Evolutionary conservation across 1,140 invertebrate genomes (phyloP).

Genomic region (Drosophila santomea): DNA sequence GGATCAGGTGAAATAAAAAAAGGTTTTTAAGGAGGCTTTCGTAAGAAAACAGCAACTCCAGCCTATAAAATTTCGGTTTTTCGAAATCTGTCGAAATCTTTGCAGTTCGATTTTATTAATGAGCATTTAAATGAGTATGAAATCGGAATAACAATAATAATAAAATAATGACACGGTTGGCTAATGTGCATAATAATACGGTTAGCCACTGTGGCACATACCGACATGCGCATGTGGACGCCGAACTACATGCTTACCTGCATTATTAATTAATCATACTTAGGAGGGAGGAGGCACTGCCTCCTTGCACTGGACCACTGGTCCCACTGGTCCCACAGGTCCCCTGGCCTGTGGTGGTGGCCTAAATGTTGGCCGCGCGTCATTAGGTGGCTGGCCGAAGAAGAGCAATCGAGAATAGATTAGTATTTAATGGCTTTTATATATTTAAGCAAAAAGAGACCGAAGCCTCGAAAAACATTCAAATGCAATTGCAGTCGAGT

Average conservation of each 20-base stretch:
- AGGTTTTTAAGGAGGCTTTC: no score
- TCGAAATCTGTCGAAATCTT: background rate
- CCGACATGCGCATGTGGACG: constrained; percentile 4
- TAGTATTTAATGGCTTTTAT: constrained; percentile 84
- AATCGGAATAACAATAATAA: constrained; percentile 46
- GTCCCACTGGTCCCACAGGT: no score
- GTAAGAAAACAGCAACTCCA: background rate
- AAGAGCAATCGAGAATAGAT: constrained; percentile 83
- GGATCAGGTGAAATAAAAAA: background rate
- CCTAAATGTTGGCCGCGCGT: constrained; percentile 59
- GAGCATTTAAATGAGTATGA: constrained; percentile 42
- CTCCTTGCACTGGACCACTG: constrained; percentile 38
- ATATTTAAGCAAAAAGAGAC: constrained; percentile 48
- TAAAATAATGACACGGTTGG: constrained; percentile 39
- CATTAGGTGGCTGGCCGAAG: constrained; percentile 59
- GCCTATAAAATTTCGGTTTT: background rate
- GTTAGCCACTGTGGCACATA: constrained; percentile 22
- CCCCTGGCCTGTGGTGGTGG: constrained; percentile 10
- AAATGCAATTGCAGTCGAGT: constrained; percentile 65
- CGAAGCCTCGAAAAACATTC: constrained; percentile 61
- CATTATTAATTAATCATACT: constrained; percentile 59
- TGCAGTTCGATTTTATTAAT: constrained; percentile 10
- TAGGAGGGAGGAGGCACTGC: constrained; percentile 46
- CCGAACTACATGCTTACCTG: constrained; percentile 36
- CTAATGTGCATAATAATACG: constrained; percentile 46